Conservation (phyloP, 2,113 vertebrate genomes). For the Calypte anna region DNA sequence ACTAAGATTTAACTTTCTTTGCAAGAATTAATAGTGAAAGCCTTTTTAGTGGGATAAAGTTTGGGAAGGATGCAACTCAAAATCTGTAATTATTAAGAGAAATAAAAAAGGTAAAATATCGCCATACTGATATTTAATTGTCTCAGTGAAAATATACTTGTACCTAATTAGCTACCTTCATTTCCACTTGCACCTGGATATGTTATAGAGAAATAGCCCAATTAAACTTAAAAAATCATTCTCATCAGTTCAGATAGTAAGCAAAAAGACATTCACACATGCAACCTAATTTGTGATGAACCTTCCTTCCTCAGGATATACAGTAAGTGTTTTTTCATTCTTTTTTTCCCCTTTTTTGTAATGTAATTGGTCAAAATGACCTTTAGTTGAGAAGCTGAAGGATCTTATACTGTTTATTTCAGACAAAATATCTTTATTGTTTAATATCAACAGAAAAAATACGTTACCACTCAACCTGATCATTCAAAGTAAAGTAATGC, state of each 20-base stretch:
- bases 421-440: neutral
- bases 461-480: neutral
- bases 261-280: neutral
- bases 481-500: neutral
- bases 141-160: slow-evolving; percentile 59
- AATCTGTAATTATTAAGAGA: slow-evolving; percentile 62
- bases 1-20: slow-evolving; percentile 49
- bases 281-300: slow-evolving; percentile 30
- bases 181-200: slow-evolving; percentile 63
- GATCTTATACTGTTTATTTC: neutral
- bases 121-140: slow-evolving; percentile 57
- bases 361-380: slow-evolving; percentile 25
- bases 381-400: neutral
- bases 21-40: slow-evolving; percentile 44
- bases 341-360: neutral
- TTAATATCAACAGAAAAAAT: slow-evolving; percentile 2
- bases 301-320: slow-evolving; percentile 1
- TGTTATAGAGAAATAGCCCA: slow-evolving; percentile 29
- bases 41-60: slow-evolving; percentile 43
- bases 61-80: slow-evolving; percentile 55
- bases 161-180: slow-evolving; percentile 65
- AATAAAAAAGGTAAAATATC: neutral
- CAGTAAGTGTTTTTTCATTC: slow-evolving; percentile 1
- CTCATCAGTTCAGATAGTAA: neutral
- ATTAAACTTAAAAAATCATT: slow-evolving; percentile 19